These are phyloP conservation scores for Grallaria varia DNA, from an alignment of 2,113 vertebrate species.

Conservation along the genomic window DNA sequence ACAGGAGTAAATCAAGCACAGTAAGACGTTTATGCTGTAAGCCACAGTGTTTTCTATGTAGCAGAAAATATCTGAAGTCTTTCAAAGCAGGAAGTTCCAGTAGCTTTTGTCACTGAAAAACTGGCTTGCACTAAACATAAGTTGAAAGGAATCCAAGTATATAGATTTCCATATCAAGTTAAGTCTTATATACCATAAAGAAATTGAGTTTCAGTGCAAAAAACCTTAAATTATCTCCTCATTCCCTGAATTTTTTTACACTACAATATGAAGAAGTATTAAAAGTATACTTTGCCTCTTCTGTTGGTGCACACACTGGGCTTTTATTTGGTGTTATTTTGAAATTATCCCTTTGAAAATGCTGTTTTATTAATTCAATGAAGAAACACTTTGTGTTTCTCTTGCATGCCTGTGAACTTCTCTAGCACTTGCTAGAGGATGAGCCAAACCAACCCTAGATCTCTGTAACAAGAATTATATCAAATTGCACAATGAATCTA, in stretches of 20 bases:
- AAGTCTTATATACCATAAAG: background rate
- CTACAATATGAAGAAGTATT: background rate
- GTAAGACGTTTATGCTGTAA: background rate
- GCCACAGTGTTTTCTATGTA: background rate
- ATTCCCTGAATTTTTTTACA: fast-evolving
- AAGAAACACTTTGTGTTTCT: background rate
- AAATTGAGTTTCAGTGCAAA: background rate
- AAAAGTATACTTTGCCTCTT: background rate
- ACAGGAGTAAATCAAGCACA: background rate
- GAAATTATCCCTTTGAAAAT: background rate
- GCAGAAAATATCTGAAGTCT: background rate
- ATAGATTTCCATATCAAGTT: background rate
- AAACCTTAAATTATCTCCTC: background rate
- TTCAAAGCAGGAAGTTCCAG: background rate
- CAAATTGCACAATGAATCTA: background rate
- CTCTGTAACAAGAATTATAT: background rate
- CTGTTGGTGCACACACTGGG: background rate
- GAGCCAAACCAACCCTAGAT: background rate
- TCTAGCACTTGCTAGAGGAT: background rate
- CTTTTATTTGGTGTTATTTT: background rate
- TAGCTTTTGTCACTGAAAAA: background rate
- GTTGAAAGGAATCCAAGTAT: background rate
- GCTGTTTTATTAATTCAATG: background rate
- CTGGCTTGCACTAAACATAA: background rate
- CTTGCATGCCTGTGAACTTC: background rate